These are phyloP conservation scores for Drosophila kanapiae DNA, from an alignment of 1,140 invertebrate genomes.

Conservation along the genomic window DNA sequence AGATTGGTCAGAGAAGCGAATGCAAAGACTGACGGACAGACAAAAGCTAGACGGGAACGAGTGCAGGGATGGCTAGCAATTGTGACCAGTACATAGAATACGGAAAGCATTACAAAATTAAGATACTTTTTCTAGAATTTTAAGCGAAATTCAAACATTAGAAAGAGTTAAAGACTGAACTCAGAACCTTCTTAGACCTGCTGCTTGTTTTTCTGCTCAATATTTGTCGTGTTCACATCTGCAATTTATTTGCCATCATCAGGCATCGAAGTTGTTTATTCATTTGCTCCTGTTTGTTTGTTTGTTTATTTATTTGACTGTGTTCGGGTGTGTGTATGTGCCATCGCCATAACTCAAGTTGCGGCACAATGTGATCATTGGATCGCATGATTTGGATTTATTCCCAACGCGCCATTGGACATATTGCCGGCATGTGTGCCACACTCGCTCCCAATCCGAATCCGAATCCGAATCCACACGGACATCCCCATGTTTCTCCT, in stretches of 20 bases:
- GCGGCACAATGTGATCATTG: conserved; percentile 80
- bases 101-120: neutral
- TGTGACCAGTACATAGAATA: neutral
- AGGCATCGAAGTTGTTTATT: conserved; percentile 59
- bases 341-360: conserved; percentile 77
- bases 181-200: conserved; percentile 11
- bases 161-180: neutral
- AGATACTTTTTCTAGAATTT: neutral
- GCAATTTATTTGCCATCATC: conserved; percentile 70
- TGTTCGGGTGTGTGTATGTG: conserved; percentile 25
- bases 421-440: conserved; percentile 81
- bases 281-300: conserved; percentile 28
- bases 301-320: conserved; percentile 14
- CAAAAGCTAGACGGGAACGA: neutral
- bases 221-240: conserved; percentile 69
- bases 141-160: neutral
- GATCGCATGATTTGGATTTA: conserved; percentile 84
- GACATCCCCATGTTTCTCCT: conserved; percentile 45
- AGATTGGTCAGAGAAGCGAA: conserved; percentile 31
- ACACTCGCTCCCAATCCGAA: conserved; percentile 57
- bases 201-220: conserved; percentile 33
- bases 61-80: neutral
- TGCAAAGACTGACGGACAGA: neutral
- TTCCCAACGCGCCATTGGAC: conserved; percentile 79
- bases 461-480: conserved; percentile 20